Evolutionary conservation across 2,113 vertebrate genomes (phyloP).

Genomic region (Pterocles orientalis): DNA sequence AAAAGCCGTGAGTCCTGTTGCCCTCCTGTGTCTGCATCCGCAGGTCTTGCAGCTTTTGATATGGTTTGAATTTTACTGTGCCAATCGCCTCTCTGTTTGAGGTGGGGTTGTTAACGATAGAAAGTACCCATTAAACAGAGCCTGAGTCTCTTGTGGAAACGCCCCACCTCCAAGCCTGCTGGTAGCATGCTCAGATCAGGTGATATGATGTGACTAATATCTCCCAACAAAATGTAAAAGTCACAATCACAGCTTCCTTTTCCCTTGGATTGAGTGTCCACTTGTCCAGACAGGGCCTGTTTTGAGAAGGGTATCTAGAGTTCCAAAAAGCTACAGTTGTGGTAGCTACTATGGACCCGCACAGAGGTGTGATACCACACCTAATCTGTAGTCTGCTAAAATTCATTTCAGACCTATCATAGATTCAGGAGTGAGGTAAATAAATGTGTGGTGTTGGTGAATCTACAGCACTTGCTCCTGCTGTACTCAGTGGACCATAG

Average conservation of each 20-base stretch:
- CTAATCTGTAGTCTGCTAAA: background rate
- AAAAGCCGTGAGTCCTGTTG: fast-evolving
- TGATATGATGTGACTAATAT: background rate
- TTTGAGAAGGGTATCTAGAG: background rate
- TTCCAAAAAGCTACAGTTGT: background rate
- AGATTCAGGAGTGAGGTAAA: background rate
- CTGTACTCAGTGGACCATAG: background rate
- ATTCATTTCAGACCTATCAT: background rate
- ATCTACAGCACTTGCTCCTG: background rate
- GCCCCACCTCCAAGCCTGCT: background rate
- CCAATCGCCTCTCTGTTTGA: background rate
- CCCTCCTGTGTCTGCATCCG: background rate
- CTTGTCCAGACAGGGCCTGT: background rate
- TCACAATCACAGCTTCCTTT: background rate
- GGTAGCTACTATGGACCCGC: background rate
- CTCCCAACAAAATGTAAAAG: background rate
- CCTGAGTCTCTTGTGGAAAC: background rate
- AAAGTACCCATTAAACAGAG: background rate
- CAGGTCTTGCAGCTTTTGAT: background rate
- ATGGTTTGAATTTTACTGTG: background rate
- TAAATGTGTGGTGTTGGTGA: background rate
- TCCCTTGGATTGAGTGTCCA: background rate
- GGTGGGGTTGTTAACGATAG: background rate
- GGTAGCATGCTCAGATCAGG: background rate
- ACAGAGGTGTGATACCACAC: background rate